Evolutionary conservation across 1,140 invertebrate species (phyloP).

Genomic region (Drosophila truncata): DNA sequence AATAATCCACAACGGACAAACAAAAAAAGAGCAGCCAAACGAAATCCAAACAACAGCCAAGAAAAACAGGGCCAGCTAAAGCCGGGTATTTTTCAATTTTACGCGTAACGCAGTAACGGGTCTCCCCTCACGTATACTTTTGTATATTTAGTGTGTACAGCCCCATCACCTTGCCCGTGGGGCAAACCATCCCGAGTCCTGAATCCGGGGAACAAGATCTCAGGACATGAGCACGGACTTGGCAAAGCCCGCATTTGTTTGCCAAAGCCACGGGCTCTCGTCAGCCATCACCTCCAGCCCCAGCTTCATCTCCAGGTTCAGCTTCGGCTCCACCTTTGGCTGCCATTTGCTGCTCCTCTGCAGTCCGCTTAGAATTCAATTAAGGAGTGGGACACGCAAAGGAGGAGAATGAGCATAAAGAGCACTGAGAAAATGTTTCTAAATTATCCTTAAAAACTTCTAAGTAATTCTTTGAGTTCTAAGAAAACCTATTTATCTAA

Average conservation of each 20-base stretch:
- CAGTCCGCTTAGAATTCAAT: conserved; percentile 71
- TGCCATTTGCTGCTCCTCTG: conserved; percentile 31
- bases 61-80: conserved; percentile 39
- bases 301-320: conserved; percentile 1
- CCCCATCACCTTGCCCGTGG: conserved; percentile 26
- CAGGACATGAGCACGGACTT: conserved; percentile 49
- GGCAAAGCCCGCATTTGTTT: conserved; percentile 65
- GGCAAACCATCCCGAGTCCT: conserved; percentile 44
- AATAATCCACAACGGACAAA: conserved; percentile 48
- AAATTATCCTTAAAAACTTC: neutral
- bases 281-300: conserved; percentile 39
- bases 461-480: neutral
- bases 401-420: too few species aligned
- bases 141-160: neutral
- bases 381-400: conserved; percentile 21
- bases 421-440: conserved; percentile 24
- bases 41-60: conserved; percentile 39
- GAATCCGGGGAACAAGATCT: conserved; percentile 40
- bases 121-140: conserved; percentile 2
- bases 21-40: conserved; percentile 28
- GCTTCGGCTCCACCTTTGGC: conserved; percentile 3
- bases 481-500: neutral
- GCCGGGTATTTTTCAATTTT: conserved; percentile 62
- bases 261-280: conserved; percentile 53
- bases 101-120: conserved; percentile 35